phyloP scores from a whole-genome alignment of 1,140 invertebrate genomes.

The Panagrolaimus sp. region DNA sequence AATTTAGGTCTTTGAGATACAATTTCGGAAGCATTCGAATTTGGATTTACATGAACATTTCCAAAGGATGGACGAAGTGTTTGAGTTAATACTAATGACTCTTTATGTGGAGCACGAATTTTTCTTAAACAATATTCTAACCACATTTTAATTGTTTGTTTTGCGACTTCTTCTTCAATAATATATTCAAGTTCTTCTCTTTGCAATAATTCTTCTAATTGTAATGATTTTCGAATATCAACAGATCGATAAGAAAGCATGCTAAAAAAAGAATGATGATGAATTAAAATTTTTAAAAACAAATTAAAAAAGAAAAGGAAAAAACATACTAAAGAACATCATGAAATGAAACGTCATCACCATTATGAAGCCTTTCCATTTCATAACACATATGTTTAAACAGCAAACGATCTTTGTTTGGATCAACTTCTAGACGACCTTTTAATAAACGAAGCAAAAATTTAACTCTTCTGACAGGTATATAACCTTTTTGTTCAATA shows the following conservation, averaged over 20 bases:
- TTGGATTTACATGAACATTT: conserved; percentile 24
- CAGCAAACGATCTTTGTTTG: conserved; percentile 87
- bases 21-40: conserved; percentile 19
- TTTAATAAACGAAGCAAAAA: conserved; percentile 64
- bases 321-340: conserved; percentile 85
- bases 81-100: conserved; percentile 16
- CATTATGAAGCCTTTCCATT: conserved; percentile 88
- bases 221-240: conserved; percentile 95
- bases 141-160: conserved; percentile 80
- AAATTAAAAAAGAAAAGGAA: conserved; percentile 8
- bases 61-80: neutral
- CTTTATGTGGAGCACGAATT: conserved; percentile 31
- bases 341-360: conserved; percentile 98
- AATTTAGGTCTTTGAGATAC: conserved; percentile 14
- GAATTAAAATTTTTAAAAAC: neutral
- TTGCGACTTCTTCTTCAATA: conserved; percentile 99
- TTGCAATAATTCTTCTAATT: conserved; percentile 92
- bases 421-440: conserved; percentile 91
- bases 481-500: conserved; percentile 87
- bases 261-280: conserved; percentile 62
- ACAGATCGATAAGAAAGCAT: conserved; percentile 98
- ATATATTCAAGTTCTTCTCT: conserved; percentile 97
- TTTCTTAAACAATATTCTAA: conserved; percentile 62
- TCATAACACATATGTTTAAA: conserved; percentile 99
- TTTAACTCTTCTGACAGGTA: conserved; percentile 77